phyloP scores from a whole-genome alignment of 1,140 invertebrate genomes.

The Leptinotarsa undecemlineata region DNA sequence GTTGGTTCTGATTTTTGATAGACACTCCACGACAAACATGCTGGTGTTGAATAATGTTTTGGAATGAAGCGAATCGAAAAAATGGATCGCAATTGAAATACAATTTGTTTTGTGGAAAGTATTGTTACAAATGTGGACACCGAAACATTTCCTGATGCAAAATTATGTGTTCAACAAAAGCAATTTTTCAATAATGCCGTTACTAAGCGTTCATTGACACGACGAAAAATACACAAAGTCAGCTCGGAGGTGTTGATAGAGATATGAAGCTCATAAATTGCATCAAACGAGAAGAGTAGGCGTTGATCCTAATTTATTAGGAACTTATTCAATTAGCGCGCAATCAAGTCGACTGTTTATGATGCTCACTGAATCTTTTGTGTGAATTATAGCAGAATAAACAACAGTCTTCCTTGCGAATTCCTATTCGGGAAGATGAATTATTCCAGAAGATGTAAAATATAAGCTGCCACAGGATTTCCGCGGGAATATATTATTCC shows the following conservation, averaged over 20 bases:
- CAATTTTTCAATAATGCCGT: too few species aligned
- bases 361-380: not conserved
- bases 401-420: not conserved
- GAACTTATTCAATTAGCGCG: slow-evolving; percentile 6
- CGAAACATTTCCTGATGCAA: too few species aligned
- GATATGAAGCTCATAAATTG: not conserved
- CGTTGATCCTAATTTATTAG: not conserved
- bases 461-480: not conserved
- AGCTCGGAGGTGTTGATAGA: not conserved
- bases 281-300: not conserved
- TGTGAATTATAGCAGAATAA: not conserved
- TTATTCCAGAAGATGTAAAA: not conserved
- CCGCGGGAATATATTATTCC: not conserved
- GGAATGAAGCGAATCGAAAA: too few species aligned
- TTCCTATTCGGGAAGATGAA: not conserved
- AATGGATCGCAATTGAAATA: too few species aligned
- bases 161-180: too few species aligned
- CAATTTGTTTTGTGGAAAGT: too few species aligned
- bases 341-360: not conserved
- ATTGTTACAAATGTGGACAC: too few species aligned
- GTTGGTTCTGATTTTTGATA: too few species aligned
- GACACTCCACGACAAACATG: too few species aligned
- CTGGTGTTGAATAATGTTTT: too few species aligned
- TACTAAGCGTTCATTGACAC: too few species aligned
- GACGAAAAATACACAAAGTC: not conserved